phyloP scores from a whole-genome alignment of 2,113 vertebrate genomes.

The Osmerus eperlanus region DNA sequence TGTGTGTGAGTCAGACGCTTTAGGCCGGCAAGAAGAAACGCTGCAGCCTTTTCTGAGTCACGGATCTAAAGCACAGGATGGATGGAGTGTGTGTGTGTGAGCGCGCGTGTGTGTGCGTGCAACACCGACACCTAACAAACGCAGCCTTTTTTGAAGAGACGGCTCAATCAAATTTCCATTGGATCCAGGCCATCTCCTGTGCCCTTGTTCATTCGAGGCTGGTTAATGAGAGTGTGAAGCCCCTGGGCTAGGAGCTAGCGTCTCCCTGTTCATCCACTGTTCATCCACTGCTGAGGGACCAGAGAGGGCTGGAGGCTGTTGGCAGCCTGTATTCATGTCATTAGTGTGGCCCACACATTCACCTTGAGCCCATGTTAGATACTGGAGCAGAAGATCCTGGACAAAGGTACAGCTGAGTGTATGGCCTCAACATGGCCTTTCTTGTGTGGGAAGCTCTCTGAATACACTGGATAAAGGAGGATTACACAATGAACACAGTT shows the following conservation, averaged over 20 bases:
- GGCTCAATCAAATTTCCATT: not conserved
- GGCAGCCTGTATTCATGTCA: not conserved
- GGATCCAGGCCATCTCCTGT: not conserved
- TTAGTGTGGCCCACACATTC: not conserved
- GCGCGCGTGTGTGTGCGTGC: not conserved
- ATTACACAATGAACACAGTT: too few relatives aligned
- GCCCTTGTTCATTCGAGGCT: not conserved
- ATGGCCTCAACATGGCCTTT: too few relatives aligned
- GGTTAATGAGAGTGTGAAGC: not conserved
- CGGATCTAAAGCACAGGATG: constrained; percentile 32
- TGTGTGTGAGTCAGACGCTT: constrained; percentile 45
- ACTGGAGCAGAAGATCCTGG: not conserved
- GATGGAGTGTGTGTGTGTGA: not conserved
- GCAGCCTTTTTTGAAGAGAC: not conserved
- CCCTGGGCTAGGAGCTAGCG: too few relatives aligned
- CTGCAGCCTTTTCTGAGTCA: constrained; percentile 42
- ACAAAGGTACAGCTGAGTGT: too few relatives aligned
- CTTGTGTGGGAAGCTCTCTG: too few relatives aligned
- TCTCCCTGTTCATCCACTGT: too few relatives aligned
- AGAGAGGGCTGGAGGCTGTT: not conserved
- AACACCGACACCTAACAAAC: not conserved
- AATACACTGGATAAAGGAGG: too few relatives aligned
- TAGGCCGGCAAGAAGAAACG: constrained; percentile 26
- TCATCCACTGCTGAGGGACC: not conserved
- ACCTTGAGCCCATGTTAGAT: not conserved